phyloP scores from a whole-genome alignment of 30 jellyfish, hydroid and myxozoan genomes.

The Aurelia aurita complex sp. Pacific region DNA sequence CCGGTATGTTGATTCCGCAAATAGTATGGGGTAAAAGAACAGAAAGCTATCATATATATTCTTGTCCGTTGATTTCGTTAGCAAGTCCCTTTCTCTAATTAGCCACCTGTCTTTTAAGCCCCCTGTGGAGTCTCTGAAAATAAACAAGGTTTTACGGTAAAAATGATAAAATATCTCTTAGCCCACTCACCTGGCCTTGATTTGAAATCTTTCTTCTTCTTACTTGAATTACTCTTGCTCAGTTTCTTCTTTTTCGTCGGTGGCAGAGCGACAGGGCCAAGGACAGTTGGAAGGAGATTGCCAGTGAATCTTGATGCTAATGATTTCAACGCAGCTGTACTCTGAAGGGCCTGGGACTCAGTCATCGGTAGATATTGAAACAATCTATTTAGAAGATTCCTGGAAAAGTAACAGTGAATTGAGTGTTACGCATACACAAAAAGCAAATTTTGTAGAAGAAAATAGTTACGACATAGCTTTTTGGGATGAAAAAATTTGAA shows the following conservation, averaged over 20 bases:
- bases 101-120: too few relatives aligned
- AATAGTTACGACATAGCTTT: too few relatives aligned
- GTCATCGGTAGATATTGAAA: constrained; percentile 95
- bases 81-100: too few relatives aligned
- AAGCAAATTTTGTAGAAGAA: too few relatives aligned
- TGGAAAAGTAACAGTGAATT: background rate
- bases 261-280: constrained; percentile 74
- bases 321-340: constrained; percentile 90
- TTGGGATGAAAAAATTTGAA: too few relatives aligned
- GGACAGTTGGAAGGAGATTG: constrained; percentile 84
- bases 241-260: constrained; percentile 48
- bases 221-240: constrained; percentile 4
- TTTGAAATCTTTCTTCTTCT: constrained; percentile 42
- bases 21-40: too few relatives aligned
- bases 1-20: too few relatives aligned
- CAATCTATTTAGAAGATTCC: constrained; percentile 72
- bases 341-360: constrained; percentile 89
- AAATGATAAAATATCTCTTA: background rate
- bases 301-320: constrained; percentile 87
- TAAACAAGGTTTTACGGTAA: too few relatives aligned
- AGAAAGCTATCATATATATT: too few relatives aligned
- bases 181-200: constrained; percentile 42
- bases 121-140: too few relatives aligned
- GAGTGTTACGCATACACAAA: too few relatives aligned
- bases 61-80: too few relatives aligned